A percentile compares a stretch with the other conserved stretches of the same genome.
phyloP scores from a whole-genome alignment of 37 sponge, comb jelly and placozoan species.

The Chondrilla cf. caribensis region DNA sequence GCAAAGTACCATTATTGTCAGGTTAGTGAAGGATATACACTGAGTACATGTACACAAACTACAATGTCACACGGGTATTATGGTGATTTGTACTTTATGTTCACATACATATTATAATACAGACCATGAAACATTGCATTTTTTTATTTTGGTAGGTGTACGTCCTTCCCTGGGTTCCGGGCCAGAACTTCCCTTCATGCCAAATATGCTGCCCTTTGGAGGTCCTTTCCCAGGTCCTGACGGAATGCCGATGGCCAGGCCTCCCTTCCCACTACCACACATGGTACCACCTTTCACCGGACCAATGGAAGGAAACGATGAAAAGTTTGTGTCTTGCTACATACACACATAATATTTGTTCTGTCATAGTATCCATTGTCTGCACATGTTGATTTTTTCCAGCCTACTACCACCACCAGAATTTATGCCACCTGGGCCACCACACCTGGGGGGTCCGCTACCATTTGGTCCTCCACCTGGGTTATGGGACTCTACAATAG shows the following conservation, averaged over 20 bases:
- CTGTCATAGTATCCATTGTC: background rate
- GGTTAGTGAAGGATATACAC: background rate
- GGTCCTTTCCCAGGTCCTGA: constrained; percentile 15
- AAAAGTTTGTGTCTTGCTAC: background rate
- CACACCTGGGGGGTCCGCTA: constrained; percentile 6
- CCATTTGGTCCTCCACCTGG: constrained; percentile 36
- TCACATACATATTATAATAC: no score
- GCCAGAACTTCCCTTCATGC: constrained; percentile 8
- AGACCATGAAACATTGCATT: no score
- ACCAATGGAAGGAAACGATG: background rate
- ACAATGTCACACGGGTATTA: no score
- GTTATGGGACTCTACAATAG: constrained; percentile 73
- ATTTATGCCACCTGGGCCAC: constrained; percentile 41
- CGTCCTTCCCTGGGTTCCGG: constrained; percentile 8
- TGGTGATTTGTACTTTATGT: no score
- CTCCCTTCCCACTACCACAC: background rate
- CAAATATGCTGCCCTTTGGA: background rate
- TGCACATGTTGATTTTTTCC: background rate
- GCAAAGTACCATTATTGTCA: constrained; percentile 5
- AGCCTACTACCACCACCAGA: constrained; percentile 15
- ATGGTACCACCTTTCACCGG: background rate
- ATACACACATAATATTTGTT: background rate
- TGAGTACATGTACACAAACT: no score
- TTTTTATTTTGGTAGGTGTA: constrained; percentile 1
- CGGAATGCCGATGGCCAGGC: background rate